Evolutionary conservation across 2,888 invertebrate genomes (phyloP).

Genomic region (Proisotoma minuta): DNA sequence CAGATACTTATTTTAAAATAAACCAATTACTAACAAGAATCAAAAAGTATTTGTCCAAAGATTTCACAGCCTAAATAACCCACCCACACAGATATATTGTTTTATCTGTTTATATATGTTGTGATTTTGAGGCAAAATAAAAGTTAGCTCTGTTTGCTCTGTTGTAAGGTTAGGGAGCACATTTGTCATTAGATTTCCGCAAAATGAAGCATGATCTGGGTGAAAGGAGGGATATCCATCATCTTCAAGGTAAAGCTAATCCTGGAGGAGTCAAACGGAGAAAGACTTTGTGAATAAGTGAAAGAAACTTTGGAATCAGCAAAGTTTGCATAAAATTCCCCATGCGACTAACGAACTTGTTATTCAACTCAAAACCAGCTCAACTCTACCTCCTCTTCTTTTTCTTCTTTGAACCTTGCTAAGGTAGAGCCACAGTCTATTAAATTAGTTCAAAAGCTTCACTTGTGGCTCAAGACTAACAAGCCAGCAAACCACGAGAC

Average conservation of each 20-base stretch:
- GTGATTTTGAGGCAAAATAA: no score
- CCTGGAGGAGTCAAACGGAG: neutral
- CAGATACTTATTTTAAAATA: no score
- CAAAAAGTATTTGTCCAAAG: no score
- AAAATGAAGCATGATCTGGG: no score
- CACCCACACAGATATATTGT: no score
- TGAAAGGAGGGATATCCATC: neutral
- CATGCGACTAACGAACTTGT: constrained; percentile 8
- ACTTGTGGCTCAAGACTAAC: neutral
- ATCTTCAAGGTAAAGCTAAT: neutral
- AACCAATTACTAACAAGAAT: no score
- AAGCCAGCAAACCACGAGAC: no score
- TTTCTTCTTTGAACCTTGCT: neutral
- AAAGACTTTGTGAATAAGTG: neutral
- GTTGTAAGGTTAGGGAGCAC: no score
- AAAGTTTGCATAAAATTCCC: constrained; percentile 9
- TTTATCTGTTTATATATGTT: no score
- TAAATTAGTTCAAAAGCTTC: neutral
- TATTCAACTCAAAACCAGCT: constrained; percentile 2
- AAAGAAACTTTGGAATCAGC: constrained; percentile 6
- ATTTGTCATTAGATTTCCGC: no score
- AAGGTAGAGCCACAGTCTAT: neutral
- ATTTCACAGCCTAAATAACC: no score
- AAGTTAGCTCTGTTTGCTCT: no score
- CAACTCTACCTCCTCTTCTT: neutral